Conservation (phyloP, 2,113 vertebrate genomes). For the Upupa epops region DNA sequence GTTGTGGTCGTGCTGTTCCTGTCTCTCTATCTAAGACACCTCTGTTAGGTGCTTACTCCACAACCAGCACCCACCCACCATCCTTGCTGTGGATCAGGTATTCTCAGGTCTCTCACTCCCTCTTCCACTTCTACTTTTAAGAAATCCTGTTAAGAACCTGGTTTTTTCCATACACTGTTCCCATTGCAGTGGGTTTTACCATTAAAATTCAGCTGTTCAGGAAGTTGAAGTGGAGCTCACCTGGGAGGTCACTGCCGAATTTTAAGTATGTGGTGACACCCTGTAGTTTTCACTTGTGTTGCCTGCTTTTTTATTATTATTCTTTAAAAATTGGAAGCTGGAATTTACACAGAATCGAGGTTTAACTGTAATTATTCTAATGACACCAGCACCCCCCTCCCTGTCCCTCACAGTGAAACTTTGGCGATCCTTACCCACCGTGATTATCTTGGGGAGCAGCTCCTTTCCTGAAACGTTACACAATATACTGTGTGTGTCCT, state of each 20-base stretch:
- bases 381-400: neutral
- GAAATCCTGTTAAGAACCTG: neutral
- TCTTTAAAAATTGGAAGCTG: neutral
- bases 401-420: neutral
- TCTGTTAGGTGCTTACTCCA: neutral
- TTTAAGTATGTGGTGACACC: neutral
- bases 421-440: neutral
- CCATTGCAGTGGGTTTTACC: neutral
- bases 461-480: constrained; percentile 43
- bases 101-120: neutral
- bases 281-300: neutral
- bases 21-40: neutral
- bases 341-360: neutral
- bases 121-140: neutral
- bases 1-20: neutral
- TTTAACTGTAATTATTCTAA: neutral
- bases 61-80: neutral
- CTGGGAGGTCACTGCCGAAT: neutral
- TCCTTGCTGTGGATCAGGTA: neutral
- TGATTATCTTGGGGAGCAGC: constrained; percentile 26
- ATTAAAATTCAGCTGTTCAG: neutral
- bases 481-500: neutral
- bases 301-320: neutral
- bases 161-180: neutral
- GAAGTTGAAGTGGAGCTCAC: neutral